Evolutionary conservation across 2,888 invertebrate genomes (phyloP).

Genomic region (Diogma glabrata): DNA sequence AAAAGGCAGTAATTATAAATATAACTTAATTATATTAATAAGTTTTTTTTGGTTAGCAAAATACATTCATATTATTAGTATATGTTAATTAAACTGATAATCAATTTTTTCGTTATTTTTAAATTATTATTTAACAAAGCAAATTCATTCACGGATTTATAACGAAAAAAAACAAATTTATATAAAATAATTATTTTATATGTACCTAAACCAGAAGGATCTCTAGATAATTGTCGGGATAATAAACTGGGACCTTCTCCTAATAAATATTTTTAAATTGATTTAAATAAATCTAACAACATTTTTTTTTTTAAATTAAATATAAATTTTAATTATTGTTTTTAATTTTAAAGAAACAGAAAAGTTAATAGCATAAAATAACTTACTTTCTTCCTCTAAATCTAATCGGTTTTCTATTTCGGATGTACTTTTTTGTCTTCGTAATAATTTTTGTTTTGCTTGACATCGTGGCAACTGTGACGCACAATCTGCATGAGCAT

Average conservation of each 20-base stretch:
- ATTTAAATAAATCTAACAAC: too few relatives aligned
- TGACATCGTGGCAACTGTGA: slow-evolving; percentile 74
- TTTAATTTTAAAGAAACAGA: not conserved
- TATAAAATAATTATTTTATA: not conserved
- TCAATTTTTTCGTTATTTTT: too few relatives aligned
- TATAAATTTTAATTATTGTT: slow-evolving; percentile 11
- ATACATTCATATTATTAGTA: too few relatives aligned
- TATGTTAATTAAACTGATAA: too few relatives aligned
- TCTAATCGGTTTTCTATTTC: slow-evolving; percentile 64
- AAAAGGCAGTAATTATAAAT: too few relatives aligned
- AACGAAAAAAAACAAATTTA: slow-evolving; percentile 8
- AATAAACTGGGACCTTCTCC: slow-evolving; percentile 17
- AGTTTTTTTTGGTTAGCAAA: too few relatives aligned
- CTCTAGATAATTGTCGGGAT: slow-evolving; percentile 17
- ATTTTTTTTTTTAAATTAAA: not conserved
- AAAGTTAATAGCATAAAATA: slow-evolving; percentile 1
- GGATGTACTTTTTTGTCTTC: slow-evolving; percentile 82
- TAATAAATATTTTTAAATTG: too few relatives aligned
- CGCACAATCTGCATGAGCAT: slow-evolving; percentile 82
- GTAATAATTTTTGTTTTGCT: slow-evolving; percentile 68
- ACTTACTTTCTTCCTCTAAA: slow-evolving; percentile 74
- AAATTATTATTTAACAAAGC: too few relatives aligned
- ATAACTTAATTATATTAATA: too few relatives aligned
- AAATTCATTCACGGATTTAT: slow-evolving; percentile 5
- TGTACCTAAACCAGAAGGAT: slow-evolving; percentile 18